phyloP scores from a whole-genome alignment of 1,140 invertebrate species.

The Pemphigus obesinymphae region DNA sequence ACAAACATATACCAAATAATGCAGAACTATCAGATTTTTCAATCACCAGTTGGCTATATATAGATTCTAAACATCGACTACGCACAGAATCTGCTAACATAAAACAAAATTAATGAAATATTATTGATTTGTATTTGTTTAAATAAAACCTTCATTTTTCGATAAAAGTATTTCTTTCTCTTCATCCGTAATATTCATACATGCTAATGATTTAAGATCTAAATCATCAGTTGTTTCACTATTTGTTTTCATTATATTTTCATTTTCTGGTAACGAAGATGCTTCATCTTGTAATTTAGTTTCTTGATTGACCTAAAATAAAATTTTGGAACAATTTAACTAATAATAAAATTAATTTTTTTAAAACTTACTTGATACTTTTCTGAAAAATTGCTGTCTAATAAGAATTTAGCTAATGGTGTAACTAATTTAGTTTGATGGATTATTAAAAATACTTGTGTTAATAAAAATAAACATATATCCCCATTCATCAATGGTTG shows the following conservation, averaged over 20 bases:
- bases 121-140: neutral
- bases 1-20: constrained; percentile 83
- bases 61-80: constrained; percentile 31
- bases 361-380: constrained; percentile 58
- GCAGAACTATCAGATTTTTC: constrained; percentile 51
- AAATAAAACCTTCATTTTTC: constrained; percentile 30
- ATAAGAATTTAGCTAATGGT: constrained; percentile 79
- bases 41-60: neutral
- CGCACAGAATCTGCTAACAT: neutral
- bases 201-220: constrained; percentile 38
- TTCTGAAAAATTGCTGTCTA: constrained; percentile 58
- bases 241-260: neutral
- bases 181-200: constrained; percentile 82
- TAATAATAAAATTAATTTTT: neutral
- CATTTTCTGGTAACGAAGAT: neutral
- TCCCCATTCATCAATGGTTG: constrained; percentile 34
- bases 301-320: neutral
- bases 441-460: constrained; percentile 94
- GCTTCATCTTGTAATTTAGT: constrained; percentile 1
- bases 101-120: neutral
- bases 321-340: neutral
- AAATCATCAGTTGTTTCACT: neutral
- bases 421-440: constrained; percentile 83
- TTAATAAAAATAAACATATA: constrained; percentile 82
- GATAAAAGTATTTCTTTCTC: constrained; percentile 63